Evolutionary conservation across 2,888 invertebrate species (phyloP).

Genomic region (Lissocephala sabroskyi): DNA sequence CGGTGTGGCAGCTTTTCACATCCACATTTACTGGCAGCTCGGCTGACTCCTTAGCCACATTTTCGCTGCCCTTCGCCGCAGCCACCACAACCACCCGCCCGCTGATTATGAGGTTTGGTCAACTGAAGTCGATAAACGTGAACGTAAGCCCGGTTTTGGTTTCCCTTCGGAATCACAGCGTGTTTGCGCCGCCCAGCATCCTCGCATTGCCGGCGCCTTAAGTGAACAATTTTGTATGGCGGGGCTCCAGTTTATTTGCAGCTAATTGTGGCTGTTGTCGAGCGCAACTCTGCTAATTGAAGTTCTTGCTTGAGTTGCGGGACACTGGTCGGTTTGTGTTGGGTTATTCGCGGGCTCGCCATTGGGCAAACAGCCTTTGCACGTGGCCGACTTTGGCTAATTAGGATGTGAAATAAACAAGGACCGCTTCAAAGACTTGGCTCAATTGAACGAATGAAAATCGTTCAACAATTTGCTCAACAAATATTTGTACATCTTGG

Average conservation of each 20-base stretch:
- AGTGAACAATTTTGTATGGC: conserved; percentile 28
- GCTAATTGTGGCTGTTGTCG: conserved; percentile 51
- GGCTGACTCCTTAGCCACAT: conserved; percentile 20
- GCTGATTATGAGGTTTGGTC: conserved; percentile 47
- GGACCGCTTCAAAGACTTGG: no score
- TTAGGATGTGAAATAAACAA: no score
- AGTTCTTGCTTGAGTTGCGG: conserved; percentile 14
- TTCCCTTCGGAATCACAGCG: neutral
- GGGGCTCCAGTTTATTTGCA: conserved; percentile 31
- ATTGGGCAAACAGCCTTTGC: no score
- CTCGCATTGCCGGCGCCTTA: conserved; percentile 11
- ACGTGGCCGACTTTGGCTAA: no score
- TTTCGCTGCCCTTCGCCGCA: no score
- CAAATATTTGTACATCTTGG: no score
- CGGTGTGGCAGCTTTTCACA: conserved; percentile 33
- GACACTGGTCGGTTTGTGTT: no score
- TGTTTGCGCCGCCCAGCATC: conserved; percentile 10
- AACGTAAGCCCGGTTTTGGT: no score
- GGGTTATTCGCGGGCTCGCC: no score
- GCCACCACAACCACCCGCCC: no score
- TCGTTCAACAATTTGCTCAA: no score
- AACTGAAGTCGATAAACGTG: conserved; percentile 38
- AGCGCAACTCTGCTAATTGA: conserved; percentile 48
- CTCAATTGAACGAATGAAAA: no score
- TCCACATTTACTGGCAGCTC: conserved; percentile 8